Base-by-base conservation (phyloP, 1,140 invertebrate species). In the Pseudomyrmex sp. region DNA sequence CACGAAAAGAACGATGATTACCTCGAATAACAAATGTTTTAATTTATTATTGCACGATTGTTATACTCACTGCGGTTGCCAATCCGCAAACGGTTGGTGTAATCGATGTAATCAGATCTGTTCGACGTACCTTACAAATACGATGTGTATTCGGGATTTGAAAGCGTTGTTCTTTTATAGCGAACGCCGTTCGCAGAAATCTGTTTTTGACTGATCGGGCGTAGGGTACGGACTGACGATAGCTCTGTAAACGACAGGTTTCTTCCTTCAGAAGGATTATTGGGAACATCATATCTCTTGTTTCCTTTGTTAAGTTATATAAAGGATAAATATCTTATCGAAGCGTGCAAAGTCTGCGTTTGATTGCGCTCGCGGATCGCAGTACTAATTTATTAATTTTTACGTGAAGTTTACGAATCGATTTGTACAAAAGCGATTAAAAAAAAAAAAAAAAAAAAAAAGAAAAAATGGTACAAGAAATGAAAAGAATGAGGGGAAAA, bases 161-260 rank as follows among this genome's bases (percentile, higher is more conserved):
- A 56, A 80, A 20, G 65, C 15, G 48, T 20, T 66, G 48, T 79
- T 85, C 89, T 90, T 91, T 89, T 91, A 91, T 91, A 90, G 23
- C 8, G 15, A 5, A 0, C n/a, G 1, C 10, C 2, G 23, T 59
- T 5, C 2, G 56, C 52, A 61, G 54, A 87, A 48, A 80, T 75
- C 70, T 88, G 86, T 1, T 5, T 0, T 4, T 44, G 86, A 80
- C 69, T 84, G 74, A 44, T 72, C 54, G 10, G 70, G 26, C 26
- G 65, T 70, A 68, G 44, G 46, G 8, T 18, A 44, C 26, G 62
- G 5, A 12, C 20, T 52, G 72, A 84, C 2, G 18, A 46, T 18
- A 9, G 2, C 26, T 70, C 85, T 91, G 90, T 12, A 0, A 59
- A 65, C 12, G 88, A 91, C 89, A 90, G 80, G 18, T 85, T 73